These are phyloP conservation scores for Leptosomus discolor DNA, from an alignment of 2,113 vertebrate genomes.

Conservation along the genomic window DNA sequence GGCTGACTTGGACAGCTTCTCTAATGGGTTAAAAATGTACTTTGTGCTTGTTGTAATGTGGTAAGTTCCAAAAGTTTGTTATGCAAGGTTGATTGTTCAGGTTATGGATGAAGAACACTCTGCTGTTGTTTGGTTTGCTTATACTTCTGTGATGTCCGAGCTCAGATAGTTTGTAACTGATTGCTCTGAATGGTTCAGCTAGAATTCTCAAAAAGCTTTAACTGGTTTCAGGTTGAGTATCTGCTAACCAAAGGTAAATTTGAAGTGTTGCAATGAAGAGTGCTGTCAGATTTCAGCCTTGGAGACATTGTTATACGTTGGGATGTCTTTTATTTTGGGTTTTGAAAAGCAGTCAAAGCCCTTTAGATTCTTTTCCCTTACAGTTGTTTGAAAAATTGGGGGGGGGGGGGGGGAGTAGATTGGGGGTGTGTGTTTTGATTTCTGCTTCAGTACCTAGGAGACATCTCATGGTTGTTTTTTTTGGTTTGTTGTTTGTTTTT, in stretches of 20 bases:
- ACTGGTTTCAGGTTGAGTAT: background rate
- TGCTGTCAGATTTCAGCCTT: background rate
- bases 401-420: rapidly evolving
- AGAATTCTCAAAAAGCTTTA: background rate
- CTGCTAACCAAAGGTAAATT: background rate
- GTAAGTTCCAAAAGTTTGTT: background rate
- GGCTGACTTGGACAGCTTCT: background rate
- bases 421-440: background rate
- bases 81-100: background rate
- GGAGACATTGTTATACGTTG: rapidly evolving
- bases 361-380: background rate
- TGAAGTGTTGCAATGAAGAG: background rate
- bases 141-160: background rate
- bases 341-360: background rate
- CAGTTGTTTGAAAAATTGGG: background rate
- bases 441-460: background rate
- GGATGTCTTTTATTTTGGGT: background rate
- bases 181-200: background rate
- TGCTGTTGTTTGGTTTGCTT: background rate
- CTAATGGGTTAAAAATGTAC: background rate
- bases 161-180: background rate
- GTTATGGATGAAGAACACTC: background rate
- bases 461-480: background rate
- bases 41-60: background rate
- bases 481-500: background rate